Conservation (phyloP, 2,888 invertebrate species). For the Patella ulyssiponensis region DNA sequence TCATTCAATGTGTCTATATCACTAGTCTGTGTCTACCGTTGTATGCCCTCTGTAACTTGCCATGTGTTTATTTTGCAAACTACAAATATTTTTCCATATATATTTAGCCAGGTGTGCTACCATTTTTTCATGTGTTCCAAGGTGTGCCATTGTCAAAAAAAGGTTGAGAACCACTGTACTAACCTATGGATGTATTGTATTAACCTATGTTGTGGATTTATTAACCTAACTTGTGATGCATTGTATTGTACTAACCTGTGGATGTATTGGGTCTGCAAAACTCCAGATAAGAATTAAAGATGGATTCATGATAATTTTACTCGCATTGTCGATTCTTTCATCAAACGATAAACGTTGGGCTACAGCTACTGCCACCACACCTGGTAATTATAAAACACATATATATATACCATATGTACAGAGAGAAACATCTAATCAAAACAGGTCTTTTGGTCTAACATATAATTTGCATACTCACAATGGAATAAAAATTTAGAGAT, state of each 20-base stretch:
- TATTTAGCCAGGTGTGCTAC: too few species aligned
- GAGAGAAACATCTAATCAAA: too few species aligned
- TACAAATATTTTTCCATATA: too few species aligned
- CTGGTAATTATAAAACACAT: slow-evolving; percentile 36
- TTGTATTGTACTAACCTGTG: slow-evolving; percentile 60
- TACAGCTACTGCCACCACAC: slow-evolving; percentile 70
- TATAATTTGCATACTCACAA: neutral
- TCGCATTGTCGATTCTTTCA: slow-evolving; percentile 69
- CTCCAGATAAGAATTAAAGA: slow-evolving; percentile 73
- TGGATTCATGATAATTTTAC: slow-evolving; percentile 69
- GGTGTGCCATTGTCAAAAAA: too few species aligned
- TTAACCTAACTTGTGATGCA: neutral
- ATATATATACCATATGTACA: neutral
- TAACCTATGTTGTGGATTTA: too few species aligned
- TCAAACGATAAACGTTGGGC: slow-evolving; percentile 69
- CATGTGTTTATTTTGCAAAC: too few species aligned
- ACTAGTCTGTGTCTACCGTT: too few species aligned
- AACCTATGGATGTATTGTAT: neutral
- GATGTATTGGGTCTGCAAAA: slow-evolving; percentile 73
- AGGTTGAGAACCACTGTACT: too few species aligned
- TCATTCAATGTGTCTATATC: too few species aligned
- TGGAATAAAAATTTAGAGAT: too few species aligned
- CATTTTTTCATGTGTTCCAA: too few species aligned
- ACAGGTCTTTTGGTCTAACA: slow-evolving; percentile 33
- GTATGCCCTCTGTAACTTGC: too few species aligned